Conservation (phyloP, 2,113 vertebrate species). For the Recurvirostra avosetta region DNA sequence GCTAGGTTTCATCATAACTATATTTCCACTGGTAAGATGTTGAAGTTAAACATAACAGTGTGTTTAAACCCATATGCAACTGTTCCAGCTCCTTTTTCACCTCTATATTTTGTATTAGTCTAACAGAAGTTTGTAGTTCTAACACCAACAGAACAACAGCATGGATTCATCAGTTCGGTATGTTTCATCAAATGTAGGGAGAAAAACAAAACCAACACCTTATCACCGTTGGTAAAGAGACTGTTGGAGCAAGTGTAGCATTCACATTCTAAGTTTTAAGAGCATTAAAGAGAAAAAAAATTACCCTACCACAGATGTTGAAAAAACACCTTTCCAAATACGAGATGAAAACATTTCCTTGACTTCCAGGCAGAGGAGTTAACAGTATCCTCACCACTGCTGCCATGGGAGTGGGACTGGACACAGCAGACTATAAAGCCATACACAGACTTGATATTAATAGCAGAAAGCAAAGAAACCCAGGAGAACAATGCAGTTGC, state of each 20-base stretch:
- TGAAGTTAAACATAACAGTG: background rate
- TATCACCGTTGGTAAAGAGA: background rate
- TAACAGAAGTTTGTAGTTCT: background rate
- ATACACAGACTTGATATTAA: background rate
- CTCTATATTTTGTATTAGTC: background rate
- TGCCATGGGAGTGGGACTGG: background rate
- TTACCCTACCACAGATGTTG: background rate
- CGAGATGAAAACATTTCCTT: background rate
- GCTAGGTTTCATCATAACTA: background rate
- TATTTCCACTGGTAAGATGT: background rate
- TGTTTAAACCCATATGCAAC: background rate
- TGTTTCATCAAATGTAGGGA: background rate
- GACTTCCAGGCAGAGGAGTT: background rate
- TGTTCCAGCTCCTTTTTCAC: background rate
- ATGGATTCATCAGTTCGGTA: background rate
- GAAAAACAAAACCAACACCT: background rate
- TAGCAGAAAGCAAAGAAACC: background rate
- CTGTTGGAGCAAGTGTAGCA: rapidly evolving
- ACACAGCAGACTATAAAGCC: background rate
- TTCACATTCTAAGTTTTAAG: background rate
- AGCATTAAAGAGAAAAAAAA: background rate
- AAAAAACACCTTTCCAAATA: background rate
- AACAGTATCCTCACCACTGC: background rate
- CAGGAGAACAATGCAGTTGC: background rate
- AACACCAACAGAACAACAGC: background rate